Evolutionary conservation across 2,113 vertebrate species (phyloP).

Genomic region (Phoxinus phoxinus): DNA sequence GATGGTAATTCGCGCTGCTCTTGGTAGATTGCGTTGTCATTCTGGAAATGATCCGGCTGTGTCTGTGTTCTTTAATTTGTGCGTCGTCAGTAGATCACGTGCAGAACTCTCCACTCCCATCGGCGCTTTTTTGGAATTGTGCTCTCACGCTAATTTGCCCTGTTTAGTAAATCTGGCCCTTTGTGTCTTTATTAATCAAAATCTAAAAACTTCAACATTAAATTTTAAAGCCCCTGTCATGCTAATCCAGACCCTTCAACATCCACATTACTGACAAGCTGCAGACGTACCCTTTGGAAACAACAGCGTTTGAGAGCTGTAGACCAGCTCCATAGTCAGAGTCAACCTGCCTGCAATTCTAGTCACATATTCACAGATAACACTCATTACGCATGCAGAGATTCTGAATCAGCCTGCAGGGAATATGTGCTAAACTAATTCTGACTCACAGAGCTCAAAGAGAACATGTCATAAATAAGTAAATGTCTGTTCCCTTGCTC

Average conservation of each 20-base stretch:
- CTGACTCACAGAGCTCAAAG: constrained; percentile 15
- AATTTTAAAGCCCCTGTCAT: constrained; percentile 27
- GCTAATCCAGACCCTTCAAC: constrained; percentile 29
- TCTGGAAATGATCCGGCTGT: too few relatives aligned
- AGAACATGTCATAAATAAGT: constrained; percentile 15
- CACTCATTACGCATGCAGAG: constrained; percentile 57
- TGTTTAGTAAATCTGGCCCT: too few relatives aligned
- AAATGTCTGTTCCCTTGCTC: neutral
- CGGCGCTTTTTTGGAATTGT: too few relatives aligned
- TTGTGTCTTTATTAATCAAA: constrained; percentile 25
- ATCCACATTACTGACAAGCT: constrained; percentile 55
- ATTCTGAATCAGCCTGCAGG: constrained; percentile 31
- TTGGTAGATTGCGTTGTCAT: too few relatives aligned
- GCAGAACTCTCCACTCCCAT: too few relatives aligned
- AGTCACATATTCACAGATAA: constrained; percentile 64
- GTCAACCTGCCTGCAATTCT: constrained; percentile 59
- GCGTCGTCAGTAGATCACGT: too few relatives aligned
- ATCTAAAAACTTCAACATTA: neutral
- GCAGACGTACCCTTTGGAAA: constrained; percentile 49
- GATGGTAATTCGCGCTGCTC: too few relatives aligned
- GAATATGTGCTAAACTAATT: constrained; percentile 43
- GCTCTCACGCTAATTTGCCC: too few relatives aligned
- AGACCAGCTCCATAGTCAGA: constrained; percentile 43
- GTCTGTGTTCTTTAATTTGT: too few relatives aligned
- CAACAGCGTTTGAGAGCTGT: constrained; percentile 60